Conservation (phyloP, 2,113 vertebrate species). For the Excalfactoria chinensis region DNA sequence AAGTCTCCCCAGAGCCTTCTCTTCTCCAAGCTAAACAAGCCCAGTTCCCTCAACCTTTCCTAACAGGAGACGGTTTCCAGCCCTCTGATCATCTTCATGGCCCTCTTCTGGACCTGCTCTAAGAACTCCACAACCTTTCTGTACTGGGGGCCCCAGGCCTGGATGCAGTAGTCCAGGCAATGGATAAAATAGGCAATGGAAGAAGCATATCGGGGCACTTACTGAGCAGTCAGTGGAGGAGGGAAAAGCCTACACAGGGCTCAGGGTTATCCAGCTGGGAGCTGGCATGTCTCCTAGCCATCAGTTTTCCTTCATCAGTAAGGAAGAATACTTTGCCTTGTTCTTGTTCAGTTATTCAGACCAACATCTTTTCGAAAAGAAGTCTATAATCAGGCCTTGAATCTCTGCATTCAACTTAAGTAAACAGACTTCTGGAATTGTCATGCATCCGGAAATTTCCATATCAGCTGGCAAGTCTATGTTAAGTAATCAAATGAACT, state of each 20-base stretch:
- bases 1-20: too few species aligned
- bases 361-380: not conserved
- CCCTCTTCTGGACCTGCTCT: too few species aligned
- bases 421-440: not conserved
- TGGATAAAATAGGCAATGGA: not conserved
- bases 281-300: not conserved
- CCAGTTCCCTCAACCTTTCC: too few species aligned
- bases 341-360: not conserved
- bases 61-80: too few species aligned
- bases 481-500: not conserved
- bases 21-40: too few species aligned
- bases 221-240: not conserved
- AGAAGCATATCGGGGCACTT: slow-evolving; percentile 15
- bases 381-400: slow-evolving; percentile 17
- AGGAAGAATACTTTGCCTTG: not conserved
- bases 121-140: too few species aligned
- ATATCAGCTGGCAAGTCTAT: not conserved
- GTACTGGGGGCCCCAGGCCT: too few species aligned
- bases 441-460: slow-evolving; percentile 31
- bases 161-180: too few species aligned
- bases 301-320: not conserved
- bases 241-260: not conserved
- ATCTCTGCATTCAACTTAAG: slow-evolving; percentile 32
- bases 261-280: not conserved
- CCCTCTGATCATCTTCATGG: too few species aligned